Percentiles rank a stretch among this genome's conserved stretches.
Conservation (phyloP, 2,113 vertebrate genomes). For the Origma solitaria region DNA sequence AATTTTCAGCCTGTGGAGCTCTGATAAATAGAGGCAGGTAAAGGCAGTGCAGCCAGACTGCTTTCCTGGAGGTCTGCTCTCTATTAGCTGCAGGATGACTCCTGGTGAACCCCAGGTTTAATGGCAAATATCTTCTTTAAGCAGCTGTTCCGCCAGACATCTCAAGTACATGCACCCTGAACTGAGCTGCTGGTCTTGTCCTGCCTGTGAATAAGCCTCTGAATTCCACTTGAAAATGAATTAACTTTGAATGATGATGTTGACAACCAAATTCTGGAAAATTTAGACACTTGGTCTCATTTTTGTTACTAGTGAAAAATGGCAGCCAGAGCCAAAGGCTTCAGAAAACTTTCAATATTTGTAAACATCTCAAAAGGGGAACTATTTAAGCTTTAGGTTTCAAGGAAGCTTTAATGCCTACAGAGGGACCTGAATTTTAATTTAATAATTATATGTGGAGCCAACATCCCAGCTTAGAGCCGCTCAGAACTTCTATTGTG, state of each 20-base stretch:
- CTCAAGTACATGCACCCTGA: background rate
- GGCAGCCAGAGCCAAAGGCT: background rate
- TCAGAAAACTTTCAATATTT: background rate
- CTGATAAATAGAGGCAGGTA: constrained; percentile 4
- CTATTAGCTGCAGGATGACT: background rate
- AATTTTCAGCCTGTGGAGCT: background rate
- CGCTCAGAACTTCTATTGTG: background rate
- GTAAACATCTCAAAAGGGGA: background rate
- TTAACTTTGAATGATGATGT: background rate
- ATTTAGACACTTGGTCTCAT: background rate
- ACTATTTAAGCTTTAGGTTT: background rate
- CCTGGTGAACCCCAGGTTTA: background rate
- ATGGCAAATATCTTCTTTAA: constrained; percentile 14
- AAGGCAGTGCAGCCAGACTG: background rate
- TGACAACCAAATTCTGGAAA: background rate
- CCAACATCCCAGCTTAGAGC: background rate
- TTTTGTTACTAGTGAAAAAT: background rate
- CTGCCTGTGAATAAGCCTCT: background rate
- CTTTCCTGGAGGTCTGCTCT: background rate
- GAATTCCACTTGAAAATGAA: background rate
- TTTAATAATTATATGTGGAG: background rate
- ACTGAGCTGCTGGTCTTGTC: constrained; percentile 1
- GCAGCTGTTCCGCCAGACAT: constrained; percentile 14
- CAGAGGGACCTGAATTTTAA: background rate
- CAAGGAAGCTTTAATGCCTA: background rate